Conservation (phyloP, 1,140 invertebrate genomes). For the Thaumatotibia leucotreta region DNA sequence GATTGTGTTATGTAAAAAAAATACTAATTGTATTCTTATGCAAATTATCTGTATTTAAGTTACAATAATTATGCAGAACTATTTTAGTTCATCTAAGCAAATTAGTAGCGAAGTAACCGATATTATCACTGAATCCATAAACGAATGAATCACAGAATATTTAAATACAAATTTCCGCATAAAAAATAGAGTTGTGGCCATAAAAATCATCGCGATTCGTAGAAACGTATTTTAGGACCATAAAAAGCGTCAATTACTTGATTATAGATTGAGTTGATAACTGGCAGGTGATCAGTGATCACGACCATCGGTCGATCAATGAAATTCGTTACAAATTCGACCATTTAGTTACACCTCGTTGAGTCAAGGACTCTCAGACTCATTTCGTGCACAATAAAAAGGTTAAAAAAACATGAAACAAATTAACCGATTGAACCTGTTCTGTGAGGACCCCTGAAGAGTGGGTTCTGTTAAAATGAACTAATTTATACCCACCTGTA, state of each 20-base stretch:
- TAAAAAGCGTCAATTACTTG: constrained; percentile 58
- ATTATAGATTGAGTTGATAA: constrained; percentile 56
- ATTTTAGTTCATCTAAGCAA: not conserved
- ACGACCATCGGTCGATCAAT: constrained; percentile 57
- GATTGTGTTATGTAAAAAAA: no score
- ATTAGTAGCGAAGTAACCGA: not conserved
- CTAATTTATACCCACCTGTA: constrained; percentile 69
- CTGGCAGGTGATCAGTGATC: constrained; percentile 57
- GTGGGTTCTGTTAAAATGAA: constrained; percentile 60
- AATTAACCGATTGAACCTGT: constrained; percentile 69
- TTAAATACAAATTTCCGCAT: not conserved
- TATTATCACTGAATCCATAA: not conserved
- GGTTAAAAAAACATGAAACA: constrained; percentile 59
- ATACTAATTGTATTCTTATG: no score
- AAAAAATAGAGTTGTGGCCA: not conserved
- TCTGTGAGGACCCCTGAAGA: constrained; percentile 67
- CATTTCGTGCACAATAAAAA: constrained; percentile 59
- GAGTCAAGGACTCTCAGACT: constrained; percentile 68
- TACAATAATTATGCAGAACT: no score
- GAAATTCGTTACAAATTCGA: constrained; percentile 69
- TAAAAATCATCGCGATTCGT: constrained; percentile 1
- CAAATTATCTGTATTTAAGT: no score
- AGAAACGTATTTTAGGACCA: not conserved
- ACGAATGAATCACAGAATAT: not conserved
- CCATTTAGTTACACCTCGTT: constrained; percentile 75